Evolutionary conservation across 1,140 invertebrate species (phyloP).

Genomic region (Hermetia illucens): DNA sequence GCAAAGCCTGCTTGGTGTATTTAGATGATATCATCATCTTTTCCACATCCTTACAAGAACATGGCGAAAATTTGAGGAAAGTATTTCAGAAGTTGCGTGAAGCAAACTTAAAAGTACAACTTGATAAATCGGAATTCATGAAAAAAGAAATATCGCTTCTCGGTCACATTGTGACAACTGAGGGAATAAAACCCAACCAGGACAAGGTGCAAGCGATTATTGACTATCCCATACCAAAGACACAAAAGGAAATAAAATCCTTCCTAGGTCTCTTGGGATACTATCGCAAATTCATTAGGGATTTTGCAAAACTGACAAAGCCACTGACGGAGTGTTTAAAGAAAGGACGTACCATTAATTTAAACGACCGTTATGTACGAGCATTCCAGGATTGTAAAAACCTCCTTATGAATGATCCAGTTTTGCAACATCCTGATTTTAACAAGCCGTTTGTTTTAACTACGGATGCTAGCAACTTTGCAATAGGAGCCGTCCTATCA

Average conservation of each 20-base stretch:
- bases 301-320: constrained; percentile 16
- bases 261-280: constrained; percentile 29
- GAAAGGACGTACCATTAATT: constrained; percentile 13
- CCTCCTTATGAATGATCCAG: constrained; percentile 13
- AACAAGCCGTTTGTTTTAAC: constrained; percentile 17
- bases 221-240: constrained; percentile 24
- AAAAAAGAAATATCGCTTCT: constrained; percentile 15
- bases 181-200: constrained; percentile 12
- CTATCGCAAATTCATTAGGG: constrained; percentile 11
- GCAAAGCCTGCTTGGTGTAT: constrained; percentile 3
- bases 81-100: constrained; percentile 22
- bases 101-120: constrained; percentile 10
- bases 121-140: constrained; percentile 16
- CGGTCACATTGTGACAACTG: constrained; percentile 16
- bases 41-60: constrained; percentile 14
- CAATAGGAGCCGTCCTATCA: constrained; percentile 17
- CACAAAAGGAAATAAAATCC: constrained; percentile 22
- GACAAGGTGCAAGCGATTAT: constrained; percentile 9
- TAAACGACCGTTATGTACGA: constrained; percentile 10
- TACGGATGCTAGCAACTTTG: constrained; percentile 18
- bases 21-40: constrained; percentile 6
- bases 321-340: constrained; percentile 11
- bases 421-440: constrained; percentile 22
- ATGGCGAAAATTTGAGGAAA: constrained; percentile 14
- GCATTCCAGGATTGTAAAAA: constrained; percentile 18